Evolutionary conservation across 2,888 invertebrate genomes (phyloP).

Genomic region (Rhingia campestris): DNA sequence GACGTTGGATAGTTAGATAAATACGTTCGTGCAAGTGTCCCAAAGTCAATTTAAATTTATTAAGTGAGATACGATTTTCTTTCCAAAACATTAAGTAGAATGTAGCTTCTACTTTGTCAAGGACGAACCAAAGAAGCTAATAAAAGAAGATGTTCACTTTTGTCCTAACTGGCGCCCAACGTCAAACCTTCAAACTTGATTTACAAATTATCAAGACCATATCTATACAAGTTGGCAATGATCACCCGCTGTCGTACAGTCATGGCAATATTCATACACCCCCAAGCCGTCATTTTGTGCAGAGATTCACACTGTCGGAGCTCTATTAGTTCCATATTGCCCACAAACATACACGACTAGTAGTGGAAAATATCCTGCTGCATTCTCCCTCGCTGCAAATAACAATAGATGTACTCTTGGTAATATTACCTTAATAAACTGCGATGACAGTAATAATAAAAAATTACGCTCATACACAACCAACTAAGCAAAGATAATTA

Average conservation of each 20-base stretch:
- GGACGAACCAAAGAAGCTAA: no score
- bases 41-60: no score
- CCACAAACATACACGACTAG: neutral
- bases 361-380: conserved; percentile 28
- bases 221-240: no score
- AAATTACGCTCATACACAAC: conserved; percentile 54
- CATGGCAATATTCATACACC: neutral
- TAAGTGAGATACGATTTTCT: no score
- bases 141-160: no score
- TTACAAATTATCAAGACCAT: neutral
- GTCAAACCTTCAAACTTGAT: neutral
- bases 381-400: conserved; percentile 15
- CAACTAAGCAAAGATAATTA: conserved; percentile 65
- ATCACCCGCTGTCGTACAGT: neutral
- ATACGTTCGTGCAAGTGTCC: no score
- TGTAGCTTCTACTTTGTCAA: no score
- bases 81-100: no score
- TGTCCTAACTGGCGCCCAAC: neutral
- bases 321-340: conserved; percentile 42
- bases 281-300: conserved; percentile 16
- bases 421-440: conserved; percentile 57
- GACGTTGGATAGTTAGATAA: no score
- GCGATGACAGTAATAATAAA: conserved; percentile 66
- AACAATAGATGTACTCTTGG: conserved; percentile 34
- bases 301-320: conserved; percentile 24